Evolutionary conservation across 53 echinoderm and acorn worm species (phyloP), one percentile per base, ranked within the genome.

Genomic region (Zoroaster sp.): DNA sequence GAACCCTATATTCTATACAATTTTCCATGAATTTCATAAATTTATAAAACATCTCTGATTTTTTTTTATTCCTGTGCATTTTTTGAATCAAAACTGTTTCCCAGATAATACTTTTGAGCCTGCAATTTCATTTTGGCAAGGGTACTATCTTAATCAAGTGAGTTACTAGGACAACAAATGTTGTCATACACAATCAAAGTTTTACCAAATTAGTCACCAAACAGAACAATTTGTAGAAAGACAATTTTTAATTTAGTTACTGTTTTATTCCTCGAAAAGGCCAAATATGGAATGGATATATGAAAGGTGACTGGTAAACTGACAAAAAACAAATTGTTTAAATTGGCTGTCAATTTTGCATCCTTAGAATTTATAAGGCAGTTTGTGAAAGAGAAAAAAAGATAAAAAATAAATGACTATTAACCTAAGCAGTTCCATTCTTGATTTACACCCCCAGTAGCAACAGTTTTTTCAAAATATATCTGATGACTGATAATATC

Each of bases 281-380:
- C 47, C 51, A 76, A 76, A 51, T 49, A 76, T 51, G 76, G 76
- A 76, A 76, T 76, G 76, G 47, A 46, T 76, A 31, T 51, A 45
- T 45, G 17, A 28, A 18, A 25, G 32, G 41, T 40, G 41, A 43
- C 25, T 0, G 14, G 25, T 13, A 74, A 13, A 43, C 45, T 43
- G 28, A 30, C 25, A 28, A 31, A 9, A 23, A 65, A 55, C 23
- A 9, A 12, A 65, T 25, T 13, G 20, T 76, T 17, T 31, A 32
- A 46, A 14, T 51, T 46, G 2, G 28, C 28, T 46, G 28, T 46
- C 35, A 34, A 11, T 49, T 74, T 74, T 75, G 75, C 75, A 75
- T 49, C 30, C 75, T 33, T 46, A 18, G 45, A 75, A 14, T 28
- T 47, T 25, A 75, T 45, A 75, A 75, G 75, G 75, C 75, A 55